These are phyloP conservation scores for Magallana nippona DNA, from an alignment of 2,888 invertebrate genomes.

Conservation along the genomic window DNA sequence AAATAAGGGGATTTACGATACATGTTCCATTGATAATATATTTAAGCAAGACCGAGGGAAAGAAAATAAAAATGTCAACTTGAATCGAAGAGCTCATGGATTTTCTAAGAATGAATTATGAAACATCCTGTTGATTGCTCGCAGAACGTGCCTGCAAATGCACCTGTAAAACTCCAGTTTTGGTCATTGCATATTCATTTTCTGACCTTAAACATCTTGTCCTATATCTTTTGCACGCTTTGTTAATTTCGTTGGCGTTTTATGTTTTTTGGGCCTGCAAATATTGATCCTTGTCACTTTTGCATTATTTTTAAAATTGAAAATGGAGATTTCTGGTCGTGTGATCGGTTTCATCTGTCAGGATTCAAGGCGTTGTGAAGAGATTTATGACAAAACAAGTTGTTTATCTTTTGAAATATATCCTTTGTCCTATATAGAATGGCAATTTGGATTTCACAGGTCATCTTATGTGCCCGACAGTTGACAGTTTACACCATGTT, in stretches of 20 bases:
- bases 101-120: background rate
- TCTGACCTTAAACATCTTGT: background rate
- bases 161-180: background rate
- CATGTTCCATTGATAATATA: too few species aligned
- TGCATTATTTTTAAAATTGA: background rate
- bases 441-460: background rate
- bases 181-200: slow-evolving; percentile 17
- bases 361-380: background rate
- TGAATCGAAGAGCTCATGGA: background rate
- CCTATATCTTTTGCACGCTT: background rate
- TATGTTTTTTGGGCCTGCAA: background rate
- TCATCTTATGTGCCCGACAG: background rate
- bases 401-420: background rate
- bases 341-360: background rate
- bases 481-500: too few species aligned
- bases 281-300: background rate
- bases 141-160: background rate
- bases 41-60: too few species aligned
- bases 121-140: slow-evolving; percentile 10
- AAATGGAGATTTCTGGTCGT: background rate
- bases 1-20: too few species aligned
- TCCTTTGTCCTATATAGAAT: background rate
- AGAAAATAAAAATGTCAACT: background rate
- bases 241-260: background rate
- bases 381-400: slow-evolving; percentile 19